Base-by-base conservation (phyloP, 1,140 invertebrate species). In the Rhagoletis zephyria region DNA sequence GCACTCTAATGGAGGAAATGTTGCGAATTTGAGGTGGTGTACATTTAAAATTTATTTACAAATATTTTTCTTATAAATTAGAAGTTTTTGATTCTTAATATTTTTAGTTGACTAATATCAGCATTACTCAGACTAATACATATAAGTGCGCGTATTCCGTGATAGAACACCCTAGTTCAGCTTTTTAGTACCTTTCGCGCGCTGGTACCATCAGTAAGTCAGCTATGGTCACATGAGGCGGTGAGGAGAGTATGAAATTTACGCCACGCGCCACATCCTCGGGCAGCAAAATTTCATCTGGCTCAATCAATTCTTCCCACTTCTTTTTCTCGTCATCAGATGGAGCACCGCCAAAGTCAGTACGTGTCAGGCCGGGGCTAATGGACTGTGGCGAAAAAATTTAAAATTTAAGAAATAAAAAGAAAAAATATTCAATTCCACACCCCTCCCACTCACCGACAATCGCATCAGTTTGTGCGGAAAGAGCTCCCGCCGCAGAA, bases 401-500 rank as follows among this genome's bases (percentile, higher is more conserved):
- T 48, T 12, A 63, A 63, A 63, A 14, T 14, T 16, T 51, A 81
- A 81, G 42, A n/a, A 16, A 48, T 48, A 65, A 70, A 70, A 56
- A 45, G 14, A 87, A 87, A 70, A 77, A 40, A n/a, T 40, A 59
- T 56, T 70, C 51, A 59, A 59, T 56, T 70, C 51, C 9, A 30
- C 51, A 60, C 45, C 14, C 12, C 3, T 10, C 30, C 14, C 59
- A 88, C 89, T 87, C 67, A 89, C 89, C 85, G 88, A 89, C 19
- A 89, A 61, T 51, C 89, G 87, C 30, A 89, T 64, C 60, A 59
- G 90, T 92, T 94, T 88, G 48, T 89, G 67, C 92, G 95, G 95
- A 88, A 95, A 95, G 5, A 96, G 93, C 93, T 95, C 91, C 96
- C 96, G 45, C 93, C 94, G 85, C 94, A 91, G 2, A 96, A 90